A percentile compares a stretch with the other conserved stretches of the same genome.
Conservation (phyloP, 2,113 vertebrate species). For the Stegastes partitus region DNA sequence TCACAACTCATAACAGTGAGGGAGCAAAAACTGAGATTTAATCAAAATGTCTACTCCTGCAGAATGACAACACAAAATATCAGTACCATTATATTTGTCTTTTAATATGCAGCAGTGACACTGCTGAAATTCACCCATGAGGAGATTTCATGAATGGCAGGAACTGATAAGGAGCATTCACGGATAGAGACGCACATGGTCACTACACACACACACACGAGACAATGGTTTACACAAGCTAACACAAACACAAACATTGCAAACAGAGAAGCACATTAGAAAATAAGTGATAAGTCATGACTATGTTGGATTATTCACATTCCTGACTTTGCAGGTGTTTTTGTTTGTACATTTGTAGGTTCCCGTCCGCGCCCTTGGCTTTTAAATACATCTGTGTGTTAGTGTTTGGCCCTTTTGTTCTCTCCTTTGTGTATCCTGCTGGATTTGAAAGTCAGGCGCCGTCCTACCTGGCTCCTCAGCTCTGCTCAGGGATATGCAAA, state of each 20-base stretch:
- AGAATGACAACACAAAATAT: constrained; percentile 38
- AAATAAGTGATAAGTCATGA: not conserved
- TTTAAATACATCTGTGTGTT: not conserved
- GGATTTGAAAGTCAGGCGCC: constrained; percentile 12
- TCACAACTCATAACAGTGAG: constrained; percentile 11
- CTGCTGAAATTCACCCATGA: constrained; percentile 32
- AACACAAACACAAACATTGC: constrained; percentile 13
- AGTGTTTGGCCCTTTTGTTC: not conserved
- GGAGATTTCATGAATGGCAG: constrained; percentile 27
- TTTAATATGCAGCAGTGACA: constrained; percentile 54
- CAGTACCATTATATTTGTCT: constrained; percentile 16
- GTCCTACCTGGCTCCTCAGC: constrained; percentile 20
- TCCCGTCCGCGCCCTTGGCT: not conserved
- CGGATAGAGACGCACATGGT: constrained; percentile 16
- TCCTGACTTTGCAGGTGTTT: not conserved
- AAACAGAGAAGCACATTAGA: constrained; percentile 25
- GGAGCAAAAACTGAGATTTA: constrained; percentile 16
- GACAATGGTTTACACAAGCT: constrained; percentile 3
- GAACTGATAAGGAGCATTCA: constrained; percentile 47
- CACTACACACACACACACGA: constrained; percentile 25
- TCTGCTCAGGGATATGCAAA: constrained; percentile 48
- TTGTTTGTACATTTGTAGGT: not conserved
- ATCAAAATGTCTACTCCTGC: constrained; percentile 55
- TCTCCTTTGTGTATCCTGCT: not conserved
- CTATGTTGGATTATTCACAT: not conserved